Evolutionary conservation across 2,797 vertebrate species (phyloP).

Genomic region (Aeoliscus strigatus): DNA sequence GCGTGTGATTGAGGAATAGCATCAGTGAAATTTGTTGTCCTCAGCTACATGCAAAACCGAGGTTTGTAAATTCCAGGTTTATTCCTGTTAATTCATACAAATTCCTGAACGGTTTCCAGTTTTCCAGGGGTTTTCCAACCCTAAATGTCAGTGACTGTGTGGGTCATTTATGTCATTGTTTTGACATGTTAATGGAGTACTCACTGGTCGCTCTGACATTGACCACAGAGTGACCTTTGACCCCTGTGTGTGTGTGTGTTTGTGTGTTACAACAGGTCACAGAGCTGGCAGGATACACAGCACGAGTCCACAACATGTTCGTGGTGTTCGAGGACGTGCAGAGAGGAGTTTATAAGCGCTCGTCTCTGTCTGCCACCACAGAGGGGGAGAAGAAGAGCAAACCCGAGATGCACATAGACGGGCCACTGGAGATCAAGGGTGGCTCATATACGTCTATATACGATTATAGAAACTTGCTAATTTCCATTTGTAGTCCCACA

Average conservation of each 20-base stretch:
- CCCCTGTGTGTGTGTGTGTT: constrained; percentile 15
- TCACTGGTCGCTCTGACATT: not conserved
- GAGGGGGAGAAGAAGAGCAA: constrained; percentile 71
- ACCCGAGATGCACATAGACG: constrained; percentile 76
- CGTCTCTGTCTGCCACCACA: constrained; percentile 60
- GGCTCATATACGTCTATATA: not conserved
- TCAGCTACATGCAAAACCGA: too few relatives aligned
- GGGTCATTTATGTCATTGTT: too few relatives aligned
- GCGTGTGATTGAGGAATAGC: too few relatives aligned
- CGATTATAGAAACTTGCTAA: not conserved
- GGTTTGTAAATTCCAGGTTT: too few relatives aligned
- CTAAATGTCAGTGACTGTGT: too few relatives aligned
- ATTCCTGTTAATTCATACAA: too few relatives aligned
- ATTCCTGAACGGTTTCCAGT: too few relatives aligned
- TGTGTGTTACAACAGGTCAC: constrained; percentile 78
- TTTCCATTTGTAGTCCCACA: too few relatives aligned
- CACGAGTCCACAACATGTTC: constrained; percentile 95
- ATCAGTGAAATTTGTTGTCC: too few relatives aligned
- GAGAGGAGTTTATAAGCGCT: constrained; percentile 89
- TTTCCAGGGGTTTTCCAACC: too few relatives aligned
- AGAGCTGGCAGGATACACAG: constrained; percentile 94
- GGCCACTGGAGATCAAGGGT: constrained; percentile 91
- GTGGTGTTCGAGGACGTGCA: constrained; percentile 93
- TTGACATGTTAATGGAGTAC: too few relatives aligned
- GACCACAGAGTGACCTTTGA: constrained; percentile 5